These are phyloP conservation scores for Diplodus puntazzo DNA, from an alignment of 2,797 vertebrate genomes.

Conservation along the genomic window DNA sequence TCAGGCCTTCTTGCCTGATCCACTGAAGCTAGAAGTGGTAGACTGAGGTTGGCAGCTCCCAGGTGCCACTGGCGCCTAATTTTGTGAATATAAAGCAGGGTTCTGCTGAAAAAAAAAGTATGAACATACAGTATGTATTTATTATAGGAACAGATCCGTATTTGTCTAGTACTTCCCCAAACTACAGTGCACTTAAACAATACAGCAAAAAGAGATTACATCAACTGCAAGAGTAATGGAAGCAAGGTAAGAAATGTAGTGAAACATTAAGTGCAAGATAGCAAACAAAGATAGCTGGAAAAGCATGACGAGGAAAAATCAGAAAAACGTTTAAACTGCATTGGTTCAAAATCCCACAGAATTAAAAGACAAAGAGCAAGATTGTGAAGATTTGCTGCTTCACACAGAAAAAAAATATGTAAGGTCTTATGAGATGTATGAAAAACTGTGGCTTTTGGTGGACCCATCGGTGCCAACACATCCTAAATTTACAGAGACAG, in stretches of 20 bases:
- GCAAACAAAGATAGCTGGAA: neutral
- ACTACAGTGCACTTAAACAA: neutral
- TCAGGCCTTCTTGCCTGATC: constrained; percentile 12
- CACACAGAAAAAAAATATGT: neutral
- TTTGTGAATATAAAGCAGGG: constrained; percentile 15
- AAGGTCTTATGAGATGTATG: neutral
- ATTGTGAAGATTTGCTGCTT: neutral
- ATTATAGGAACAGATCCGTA: neutral
- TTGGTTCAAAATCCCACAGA: neutral
- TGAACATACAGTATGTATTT: neutral
- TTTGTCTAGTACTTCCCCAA: neutral
- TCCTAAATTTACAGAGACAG: neutral
- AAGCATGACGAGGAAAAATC: neutral
- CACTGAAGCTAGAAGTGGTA: constrained; percentile 31
- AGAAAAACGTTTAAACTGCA: neutral
- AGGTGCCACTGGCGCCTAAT: constrained; percentile 6
- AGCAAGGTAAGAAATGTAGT: neutral
- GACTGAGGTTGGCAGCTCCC: constrained; percentile 23
- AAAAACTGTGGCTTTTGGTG: neutral
- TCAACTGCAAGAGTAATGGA: neutral
- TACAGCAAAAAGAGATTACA: neutral
- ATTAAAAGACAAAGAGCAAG: neutral
- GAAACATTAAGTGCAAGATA: neutral
- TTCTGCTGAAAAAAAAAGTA: constrained; percentile 1
- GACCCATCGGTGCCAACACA: neutral